phyloP scores from a whole-genome alignment of 2,113 vertebrate genomes.

The Cyprinus carpio region DNA sequence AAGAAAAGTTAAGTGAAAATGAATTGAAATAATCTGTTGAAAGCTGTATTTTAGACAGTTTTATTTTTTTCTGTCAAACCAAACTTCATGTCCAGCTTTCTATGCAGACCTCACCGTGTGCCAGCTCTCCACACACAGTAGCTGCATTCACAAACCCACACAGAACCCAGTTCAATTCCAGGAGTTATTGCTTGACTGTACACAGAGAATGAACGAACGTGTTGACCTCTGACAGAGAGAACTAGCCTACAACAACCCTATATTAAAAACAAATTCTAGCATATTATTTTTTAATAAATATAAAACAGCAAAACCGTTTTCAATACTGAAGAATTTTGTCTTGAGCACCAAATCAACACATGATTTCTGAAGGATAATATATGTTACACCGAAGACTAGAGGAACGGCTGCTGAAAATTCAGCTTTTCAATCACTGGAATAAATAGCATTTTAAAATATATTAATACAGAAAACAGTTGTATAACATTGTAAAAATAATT shows the following conservation, averaged over 20 bases:
- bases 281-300: no score
- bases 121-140: constrained; percentile 16
- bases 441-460: background rate
- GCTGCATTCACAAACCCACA: constrained; percentile 24
- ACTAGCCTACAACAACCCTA: background rate
- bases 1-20: background rate
- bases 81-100: background rate
- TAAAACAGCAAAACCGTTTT: background rate
- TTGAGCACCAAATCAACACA: no score
- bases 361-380: background rate
- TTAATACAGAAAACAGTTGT: no score
- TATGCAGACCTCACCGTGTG: background rate
- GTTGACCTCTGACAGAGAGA: no score
- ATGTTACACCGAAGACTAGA: background rate
- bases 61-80: background rate
- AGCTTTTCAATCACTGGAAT: background rate
- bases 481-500: no score
- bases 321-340: no score
- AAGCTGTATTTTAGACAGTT: background rate
- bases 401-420: no score
- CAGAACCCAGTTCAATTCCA: constrained; percentile 16
- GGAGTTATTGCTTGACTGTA: constrained; percentile 2
- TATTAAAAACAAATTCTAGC: no score
- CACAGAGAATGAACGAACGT: background rate
- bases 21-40: background rate